Evolutionary conservation across 2,797 vertebrate species (phyloP), one percentile per base, ranked within the genome.

Genomic region (Cirrhinus mrigala): DNA sequence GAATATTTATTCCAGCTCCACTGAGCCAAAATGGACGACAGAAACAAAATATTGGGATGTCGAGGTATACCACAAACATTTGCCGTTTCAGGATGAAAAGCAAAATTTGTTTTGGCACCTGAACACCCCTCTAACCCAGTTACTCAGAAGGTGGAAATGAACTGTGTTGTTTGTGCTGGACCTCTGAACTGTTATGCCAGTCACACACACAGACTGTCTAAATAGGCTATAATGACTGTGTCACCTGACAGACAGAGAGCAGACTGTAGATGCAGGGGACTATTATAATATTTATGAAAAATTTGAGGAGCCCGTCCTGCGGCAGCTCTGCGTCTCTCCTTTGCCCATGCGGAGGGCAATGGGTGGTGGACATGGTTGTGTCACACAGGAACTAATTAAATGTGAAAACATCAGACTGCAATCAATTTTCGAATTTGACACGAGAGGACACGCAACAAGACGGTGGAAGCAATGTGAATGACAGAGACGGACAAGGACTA

Each of bases 351-450:
- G 9, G 70, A 82, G 82, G 68, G 52, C 37, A n/a, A 60, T 82
- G 54, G 37, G 79, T 9, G 29, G 75, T 74, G 76, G 81, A 87
- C 66, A 68, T 82, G 64, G 52, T 3, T 73, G 24, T 84, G 86
- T 73, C 86, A 86, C 87, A 87, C 52, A 29, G 86, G 74, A 85
- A 88, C 84, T 85, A 88, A 90, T 90, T 86, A 88, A 87, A 86
- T 74, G 74, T 84, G 85, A 87, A 82, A 86, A 81, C 82, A 88
- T 88, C 81, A 87, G 69, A 33, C 24, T 5, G 69, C 54, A 66
- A 88, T 88, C 86, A 85, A 80, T 88, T 82, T 79, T 71, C 50
- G 0, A 66, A 79, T 84, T 76, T 87, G 84, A 90, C 86, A 86
- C 29, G 18, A 80, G 60, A 85, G 79, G 85, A 88, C 81, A 85